A percentile compares a stretch with the other conserved stretches of the same genome.
phyloP scores from a whole-genome alignment of 2,888 invertebrate genomes.

The Nymphalis polychloros region DNA sequence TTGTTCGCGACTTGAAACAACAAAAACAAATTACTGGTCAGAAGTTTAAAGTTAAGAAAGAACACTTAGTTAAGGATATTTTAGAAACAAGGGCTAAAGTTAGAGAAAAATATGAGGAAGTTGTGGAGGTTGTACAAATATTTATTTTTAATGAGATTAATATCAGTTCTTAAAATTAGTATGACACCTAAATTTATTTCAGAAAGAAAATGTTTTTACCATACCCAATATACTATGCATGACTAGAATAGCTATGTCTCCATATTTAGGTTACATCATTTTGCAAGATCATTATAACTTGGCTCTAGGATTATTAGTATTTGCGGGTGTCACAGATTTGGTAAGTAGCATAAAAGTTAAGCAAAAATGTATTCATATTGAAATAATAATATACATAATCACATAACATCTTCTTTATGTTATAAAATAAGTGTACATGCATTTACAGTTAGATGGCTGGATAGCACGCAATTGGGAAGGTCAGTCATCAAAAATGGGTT shows the following conservation, averaged over 20 bases:
- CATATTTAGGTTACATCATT: constrained; percentile 94
- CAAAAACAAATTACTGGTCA: constrained; percentile 71
- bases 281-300: constrained; percentile 89
- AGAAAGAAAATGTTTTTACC: constrained; percentile 94
- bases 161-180: background rate
- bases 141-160: constrained; percentile 12
- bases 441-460: constrained; percentile 92
- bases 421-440: background rate
- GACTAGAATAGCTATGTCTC: constrained; percentile 91
- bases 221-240: constrained; percentile 96
- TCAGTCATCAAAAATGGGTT: constrained; percentile 96
- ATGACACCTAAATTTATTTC: constrained; percentile 44
- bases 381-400: background rate
- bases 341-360: constrained; percentile 74
- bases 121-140: constrained; percentile 83
- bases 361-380: background rate
- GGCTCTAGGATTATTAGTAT: constrained; percentile 90
- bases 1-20: constrained; percentile 72
- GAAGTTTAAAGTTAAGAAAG: constrained; percentile 81
- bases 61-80: constrained; percentile 85
- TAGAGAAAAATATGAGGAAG: constrained; percentile 87
- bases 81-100: constrained; percentile 87
- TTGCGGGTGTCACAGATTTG: constrained; percentile 96
- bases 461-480: constrained; percentile 96
- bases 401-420: too few relatives aligned